Conservation (phyloP, 1,140 invertebrate genomes). For the Platyscapa corneri region DNA sequence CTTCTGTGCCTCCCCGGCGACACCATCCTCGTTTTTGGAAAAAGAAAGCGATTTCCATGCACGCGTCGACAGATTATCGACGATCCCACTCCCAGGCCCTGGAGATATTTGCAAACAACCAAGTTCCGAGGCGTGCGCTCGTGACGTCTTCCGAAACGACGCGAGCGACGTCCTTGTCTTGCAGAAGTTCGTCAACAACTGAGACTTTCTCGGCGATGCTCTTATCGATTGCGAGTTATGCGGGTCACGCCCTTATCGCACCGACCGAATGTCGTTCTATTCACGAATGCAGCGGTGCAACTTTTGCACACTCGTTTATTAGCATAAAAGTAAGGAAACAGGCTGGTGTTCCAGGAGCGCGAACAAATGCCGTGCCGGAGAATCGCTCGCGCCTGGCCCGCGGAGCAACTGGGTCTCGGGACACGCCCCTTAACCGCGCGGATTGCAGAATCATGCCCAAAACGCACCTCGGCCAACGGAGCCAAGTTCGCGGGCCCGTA, state of each 20-base stretch:
- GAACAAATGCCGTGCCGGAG: too few species aligned
- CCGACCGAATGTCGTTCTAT: too few species aligned
- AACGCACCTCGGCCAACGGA: not conserved
- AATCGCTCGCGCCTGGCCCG: too few species aligned
- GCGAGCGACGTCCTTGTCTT: not conserved
- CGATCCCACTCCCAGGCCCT: too few species aligned
- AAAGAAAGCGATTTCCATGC: too few species aligned
- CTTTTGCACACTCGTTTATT: not conserved
- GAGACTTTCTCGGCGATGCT: not conserved
- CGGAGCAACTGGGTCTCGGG: not conserved
- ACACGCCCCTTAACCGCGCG: not conserved
- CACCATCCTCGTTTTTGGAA: too few species aligned
- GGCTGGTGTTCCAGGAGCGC: not conserved
- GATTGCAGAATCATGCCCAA: not conserved
- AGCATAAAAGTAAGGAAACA: not conserved
- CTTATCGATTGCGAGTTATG: not conserved
- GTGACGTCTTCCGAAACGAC: too few species aligned
- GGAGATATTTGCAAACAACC: too few species aligned
- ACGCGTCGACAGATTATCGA: too few species aligned
- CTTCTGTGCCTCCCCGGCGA: too few species aligned
- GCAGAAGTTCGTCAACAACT: not conserved
- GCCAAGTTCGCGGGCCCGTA: not conserved
- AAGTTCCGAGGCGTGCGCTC: not conserved
- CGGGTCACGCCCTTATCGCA: not conserved
- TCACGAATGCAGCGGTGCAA: not conserved